Base-by-base conservation (phyloP, 2,888 invertebrate genomes). In the Taphrorychus bicolor region DNA sequence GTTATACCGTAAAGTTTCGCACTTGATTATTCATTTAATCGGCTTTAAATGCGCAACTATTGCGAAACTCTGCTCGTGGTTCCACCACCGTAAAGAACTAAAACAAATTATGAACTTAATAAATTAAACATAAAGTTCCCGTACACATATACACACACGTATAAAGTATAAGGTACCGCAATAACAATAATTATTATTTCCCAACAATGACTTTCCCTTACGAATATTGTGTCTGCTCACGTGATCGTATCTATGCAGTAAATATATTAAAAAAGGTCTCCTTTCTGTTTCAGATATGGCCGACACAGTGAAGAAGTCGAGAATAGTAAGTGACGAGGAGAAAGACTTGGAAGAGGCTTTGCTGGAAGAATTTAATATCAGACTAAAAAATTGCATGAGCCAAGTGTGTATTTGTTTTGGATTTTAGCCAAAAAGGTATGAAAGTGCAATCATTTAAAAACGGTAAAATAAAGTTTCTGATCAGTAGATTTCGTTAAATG, bases 311-410 rank as follows among this genome's bases (percentile, higher is more conserved):
- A 82, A 82, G 73, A 82, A 82, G 73, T 82, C 82, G 58, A 77
- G 82, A 79, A 83, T 83, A 73, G 82, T 83, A 83, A 82, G 81
- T 82, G 81, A 80, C 62, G 72, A 72, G 5, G 79, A 80, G 54
- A 79, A 81, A 72, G 79, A 82, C 71, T 74, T 83, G 54, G 82
- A 82, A 74, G 82, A 82, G 73, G 76, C 79, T 69, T 77, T 82
- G 72, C 80, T 82, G 76, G 81, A 82, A 76, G 83, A 83, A 73
- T 83, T 83, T 81, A 82, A 82, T 77, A 75, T 80, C 75, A 77
- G 82, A 70, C 78, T 83, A 77, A 82, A 82, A 79, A 81, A 77
- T 73, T 82, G 82, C 81, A 80, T 83, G 81, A 82, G 79, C 75
- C 76, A 81, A 78, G 81, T 82, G 79, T 80, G 81, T 81, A 72